Evolutionary conservation across 2,797 vertebrate genomes (phyloP).

Genomic region (Sebastes elongatus): DNA sequence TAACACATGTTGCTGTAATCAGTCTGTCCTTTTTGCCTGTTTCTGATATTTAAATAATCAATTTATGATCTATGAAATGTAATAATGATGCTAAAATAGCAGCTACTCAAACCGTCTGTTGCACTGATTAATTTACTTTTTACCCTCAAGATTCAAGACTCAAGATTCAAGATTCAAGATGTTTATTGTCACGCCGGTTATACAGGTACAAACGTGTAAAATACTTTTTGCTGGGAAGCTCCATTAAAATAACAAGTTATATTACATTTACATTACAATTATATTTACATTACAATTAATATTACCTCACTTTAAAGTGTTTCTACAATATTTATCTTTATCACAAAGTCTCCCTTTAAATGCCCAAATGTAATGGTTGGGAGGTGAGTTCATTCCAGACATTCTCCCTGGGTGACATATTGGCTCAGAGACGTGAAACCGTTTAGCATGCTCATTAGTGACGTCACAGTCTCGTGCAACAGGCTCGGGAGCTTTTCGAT

Average conservation of each 20-base stretch:
- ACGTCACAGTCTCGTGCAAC: constrained; percentile 51
- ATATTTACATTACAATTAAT: too few relatives aligned
- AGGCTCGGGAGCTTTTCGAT: constrained; percentile 53
- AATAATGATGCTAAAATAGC: not conserved
- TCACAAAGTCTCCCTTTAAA: not conserved
- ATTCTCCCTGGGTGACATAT: constrained; percentile 18
- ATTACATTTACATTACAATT: too few relatives aligned
- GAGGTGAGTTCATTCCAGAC: not conserved
- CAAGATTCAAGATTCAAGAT: too few relatives aligned
- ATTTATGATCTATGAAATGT: not conserved
- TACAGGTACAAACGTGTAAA: too few relatives aligned
- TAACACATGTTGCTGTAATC: not conserved
- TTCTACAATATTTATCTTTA: not conserved
- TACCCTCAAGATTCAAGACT: too few relatives aligned
- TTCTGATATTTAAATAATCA: not conserved
- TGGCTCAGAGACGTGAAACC: constrained; percentile 15
- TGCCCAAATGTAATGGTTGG: accelerated
- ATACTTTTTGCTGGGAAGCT: too few relatives aligned
- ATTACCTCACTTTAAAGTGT: not conserved
- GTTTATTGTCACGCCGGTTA: too few relatives aligned
- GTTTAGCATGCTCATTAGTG: constrained; percentile 7
- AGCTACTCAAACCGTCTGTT: not conserved
- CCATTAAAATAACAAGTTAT: too few relatives aligned
- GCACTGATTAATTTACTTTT: not conserved
- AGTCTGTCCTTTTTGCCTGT: not conserved